These are phyloP conservation scores for Cotesia chilonis DNA, from an alignment of 1,140 invertebrate species.

Conservation along the genomic window DNA sequence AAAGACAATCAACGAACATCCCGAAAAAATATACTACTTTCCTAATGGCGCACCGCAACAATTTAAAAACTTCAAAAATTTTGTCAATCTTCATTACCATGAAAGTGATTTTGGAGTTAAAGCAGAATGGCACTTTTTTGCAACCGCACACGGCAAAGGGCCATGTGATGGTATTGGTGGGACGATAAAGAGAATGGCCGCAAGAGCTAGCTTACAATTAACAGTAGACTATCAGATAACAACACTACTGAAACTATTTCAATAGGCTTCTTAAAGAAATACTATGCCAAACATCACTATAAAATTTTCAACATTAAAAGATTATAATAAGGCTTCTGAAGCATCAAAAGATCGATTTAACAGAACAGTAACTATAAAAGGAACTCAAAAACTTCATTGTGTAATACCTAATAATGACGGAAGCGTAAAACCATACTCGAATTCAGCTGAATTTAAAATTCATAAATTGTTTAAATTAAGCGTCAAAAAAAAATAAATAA, in stretches of 20 bases:
- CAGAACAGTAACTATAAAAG: not conserved
- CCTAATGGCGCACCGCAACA: too few relatives aligned
- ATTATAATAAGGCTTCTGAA: not conserved
- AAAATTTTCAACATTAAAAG: not conserved
- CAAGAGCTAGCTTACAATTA: slow-evolving; percentile 22
- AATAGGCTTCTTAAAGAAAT: not conserved
- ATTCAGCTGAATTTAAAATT: not conserved
- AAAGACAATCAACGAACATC: too few relatives aligned
- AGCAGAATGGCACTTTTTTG: too few relatives aligned
- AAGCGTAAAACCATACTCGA: slow-evolving; percentile 14
- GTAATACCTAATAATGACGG: slow-evolving; percentile 20
- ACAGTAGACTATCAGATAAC: slow-evolving; percentile 27
- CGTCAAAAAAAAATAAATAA: not conserved
- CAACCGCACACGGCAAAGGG: too few relatives aligned
- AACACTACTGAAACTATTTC: slow-evolving; percentile 21
- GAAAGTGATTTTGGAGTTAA: too few relatives aligned
- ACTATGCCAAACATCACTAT: not conserved
- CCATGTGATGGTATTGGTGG: too few relatives aligned
- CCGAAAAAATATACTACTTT: too few relatives aligned
- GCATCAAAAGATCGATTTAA: not conserved
- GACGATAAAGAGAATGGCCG: too few relatives aligned
- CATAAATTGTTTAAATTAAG: not conserved
- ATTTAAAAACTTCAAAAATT: too few relatives aligned
- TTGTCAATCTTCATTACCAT: too few relatives aligned
- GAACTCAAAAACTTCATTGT: slow-evolving; percentile 27